Evolutionary conservation across 2,888 invertebrate genomes (phyloP), one percentile per base, ranked within the genome.

Genomic region (Geophilus truncorum): DNA sequence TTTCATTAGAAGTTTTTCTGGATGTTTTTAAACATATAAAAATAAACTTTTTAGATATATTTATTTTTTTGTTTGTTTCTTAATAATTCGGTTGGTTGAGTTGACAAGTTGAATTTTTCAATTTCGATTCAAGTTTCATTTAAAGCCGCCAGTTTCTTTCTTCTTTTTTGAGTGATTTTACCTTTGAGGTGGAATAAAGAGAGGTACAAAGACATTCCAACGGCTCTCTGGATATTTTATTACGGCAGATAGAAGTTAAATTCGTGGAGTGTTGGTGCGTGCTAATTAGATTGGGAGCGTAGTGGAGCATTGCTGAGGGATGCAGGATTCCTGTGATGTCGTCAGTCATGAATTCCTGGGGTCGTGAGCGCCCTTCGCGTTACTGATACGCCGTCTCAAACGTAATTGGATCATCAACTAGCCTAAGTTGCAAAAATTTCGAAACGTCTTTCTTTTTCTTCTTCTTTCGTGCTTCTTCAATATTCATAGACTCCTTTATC

Each of bases 311-410:
- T 70, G 70, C 70, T 70, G 70, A 70, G 70, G 70, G 70, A 70
- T 70, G 70, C 70, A 70, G 70, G 70, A 70, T 70, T 70, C 70
- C n/a, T 70, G 25, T 70, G 70, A 70, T 70, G 70, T 70, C 70
- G 70, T 70, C 70, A 70, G 70, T 70, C 70, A 70, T 70, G 70
- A 70, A 70, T 70, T 70, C 70, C 25, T 70, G 70, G 70, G 62
- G 70, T 70, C 70, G 70, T 70, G 70, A 28, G 70, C 70, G 10
- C 70, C 23, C 25, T 28, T 9, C 70, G 70, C 10, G 70, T 70
- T 70, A 70, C 25, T 70, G 70, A 70, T 70, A 70, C 28, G 70
- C 12, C 70, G 25, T 70, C 70, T 23, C 70, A 70, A 2, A 70
- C 25, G 70, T 70, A 70, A 70, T 70, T 70, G 70, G 70, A 70